phyloP scores from a whole-genome alignment of 2,113 vertebrate genomes.

The Oriolus oriolus region DNA sequence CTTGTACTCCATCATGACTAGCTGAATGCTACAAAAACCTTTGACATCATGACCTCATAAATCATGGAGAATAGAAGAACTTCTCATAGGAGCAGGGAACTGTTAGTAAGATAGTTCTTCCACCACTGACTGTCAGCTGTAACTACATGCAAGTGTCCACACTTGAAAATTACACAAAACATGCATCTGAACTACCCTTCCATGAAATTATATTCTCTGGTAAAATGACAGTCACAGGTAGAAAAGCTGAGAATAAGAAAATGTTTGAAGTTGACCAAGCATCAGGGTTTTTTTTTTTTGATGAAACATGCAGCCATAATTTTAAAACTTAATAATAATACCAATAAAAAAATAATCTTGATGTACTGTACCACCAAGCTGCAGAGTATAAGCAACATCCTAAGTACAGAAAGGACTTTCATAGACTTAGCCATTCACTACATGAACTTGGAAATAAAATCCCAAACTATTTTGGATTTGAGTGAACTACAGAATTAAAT shows the following conservation, averaged over 20 bases:
- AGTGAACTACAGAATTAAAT: background rate
- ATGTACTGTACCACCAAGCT: background rate
- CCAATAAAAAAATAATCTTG: background rate
- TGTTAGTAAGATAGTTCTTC: background rate
- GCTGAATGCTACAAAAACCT: background rate
- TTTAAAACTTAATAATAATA: background rate
- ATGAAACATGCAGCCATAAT: background rate
- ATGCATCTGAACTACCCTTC: background rate
- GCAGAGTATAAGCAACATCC: background rate
- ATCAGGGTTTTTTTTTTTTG: background rate
- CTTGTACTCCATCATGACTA: background rate
- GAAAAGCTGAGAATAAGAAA: background rate
- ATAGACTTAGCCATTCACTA: background rate
- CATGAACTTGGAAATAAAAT: background rate
- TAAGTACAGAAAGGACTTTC: background rate
- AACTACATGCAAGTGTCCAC: background rate
- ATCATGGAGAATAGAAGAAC: background rate
- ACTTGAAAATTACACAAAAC: background rate
- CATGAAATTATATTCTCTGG: slow-evolving; percentile 24
- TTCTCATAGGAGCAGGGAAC: background rate
- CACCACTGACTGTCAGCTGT: background rate
- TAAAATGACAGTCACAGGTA: background rate
- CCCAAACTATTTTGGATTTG: background rate
- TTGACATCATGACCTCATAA: background rate
- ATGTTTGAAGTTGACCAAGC: background rate